Conservation (phyloP, 2,888 invertebrate species). For the Drosophila lacicola region DNA sequence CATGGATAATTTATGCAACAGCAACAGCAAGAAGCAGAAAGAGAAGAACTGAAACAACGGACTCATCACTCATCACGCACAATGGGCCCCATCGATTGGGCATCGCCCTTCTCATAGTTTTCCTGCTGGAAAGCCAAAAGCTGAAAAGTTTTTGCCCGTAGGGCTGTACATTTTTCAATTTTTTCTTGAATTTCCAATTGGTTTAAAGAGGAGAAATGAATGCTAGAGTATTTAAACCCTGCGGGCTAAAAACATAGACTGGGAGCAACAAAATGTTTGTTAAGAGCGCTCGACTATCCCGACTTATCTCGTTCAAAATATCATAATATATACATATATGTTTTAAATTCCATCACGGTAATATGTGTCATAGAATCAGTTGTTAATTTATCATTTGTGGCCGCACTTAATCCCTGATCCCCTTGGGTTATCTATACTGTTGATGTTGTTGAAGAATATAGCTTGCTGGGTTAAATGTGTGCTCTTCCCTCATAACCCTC, state of each 20-base stretch:
- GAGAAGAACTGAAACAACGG: slow-evolving; percentile 6
- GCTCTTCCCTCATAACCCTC: background rate
- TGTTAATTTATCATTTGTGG: no score
- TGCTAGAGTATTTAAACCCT: background rate
- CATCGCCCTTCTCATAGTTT: slow-evolving; percentile 33
- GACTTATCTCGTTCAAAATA: no score
- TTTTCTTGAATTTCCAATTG: background rate
- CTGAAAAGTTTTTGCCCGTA: background rate
- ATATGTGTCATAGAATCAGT: no score
- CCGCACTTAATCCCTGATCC: no score
- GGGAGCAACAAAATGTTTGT: background rate
- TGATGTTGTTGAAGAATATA: background rate
- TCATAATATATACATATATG: no score
- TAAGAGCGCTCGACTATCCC: background rate
- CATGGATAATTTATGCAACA: slow-evolving; percentile 51
- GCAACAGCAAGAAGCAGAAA: slow-evolving; percentile 19
- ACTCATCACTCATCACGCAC: slow-evolving; percentile 48
- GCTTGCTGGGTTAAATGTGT: background rate
- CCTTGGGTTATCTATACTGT: no score
- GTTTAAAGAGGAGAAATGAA: background rate
- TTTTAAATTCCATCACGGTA: no score
- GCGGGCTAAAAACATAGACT: background rate
- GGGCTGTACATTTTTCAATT: background rate
- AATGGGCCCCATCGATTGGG: slow-evolving; percentile 34
- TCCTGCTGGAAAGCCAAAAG: slow-evolving; percentile 3